A percentile compares a stretch with the other conserved stretches of the same genome.
These are phyloP conservation scores for Lissonota sp. DNA, from an alignment of 2,888 invertebrate species.

Conservation along the genomic window DNA sequence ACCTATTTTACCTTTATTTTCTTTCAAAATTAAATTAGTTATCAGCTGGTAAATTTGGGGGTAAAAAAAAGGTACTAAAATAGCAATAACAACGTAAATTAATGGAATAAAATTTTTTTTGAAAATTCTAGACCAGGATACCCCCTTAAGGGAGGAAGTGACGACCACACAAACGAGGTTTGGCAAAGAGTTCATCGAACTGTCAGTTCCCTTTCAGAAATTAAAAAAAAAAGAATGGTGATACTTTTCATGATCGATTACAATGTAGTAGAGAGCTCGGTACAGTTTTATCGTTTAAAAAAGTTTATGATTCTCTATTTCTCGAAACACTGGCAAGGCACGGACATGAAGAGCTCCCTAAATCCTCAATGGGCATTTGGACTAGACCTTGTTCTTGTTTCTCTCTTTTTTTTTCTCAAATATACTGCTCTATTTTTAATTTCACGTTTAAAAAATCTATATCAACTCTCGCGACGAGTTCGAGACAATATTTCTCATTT, in stretches of 20 bases:
- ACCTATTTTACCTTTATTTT: too few species aligned
- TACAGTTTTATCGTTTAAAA: slow-evolving; percentile 55
- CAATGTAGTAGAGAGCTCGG: not conserved
- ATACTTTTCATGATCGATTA: not conserved
- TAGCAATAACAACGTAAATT: too few species aligned
- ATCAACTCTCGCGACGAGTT: not conserved
- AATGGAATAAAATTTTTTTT: too few species aligned
- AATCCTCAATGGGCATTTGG: slow-evolving; percentile 43
- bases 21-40: too few species aligned
- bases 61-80: too few species aligned
- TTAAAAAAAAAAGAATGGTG: slow-evolving; percentile 8
- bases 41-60: too few species aligned
- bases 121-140: not conserved
- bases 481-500: slow-evolving; percentile 18
- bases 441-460: slow-evolving; percentile 43
- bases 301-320: slow-evolving; percentile 76
- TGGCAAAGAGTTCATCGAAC: slow-evolving; percentile 19
- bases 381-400: slow-evolving; percentile 45
- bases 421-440: slow-evolving; percentile 15
- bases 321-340: slow-evolving; percentile 81
- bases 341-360: slow-evolving; percentile 78
- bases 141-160: not conserved
- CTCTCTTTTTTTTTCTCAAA: slow-evolving; percentile 27
- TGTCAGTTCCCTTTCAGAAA: not conserved
- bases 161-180: not conserved